phyloP scores from a whole-genome alignment of 2,113 vertebrate species.

The Heterotis niloticus region DNA sequence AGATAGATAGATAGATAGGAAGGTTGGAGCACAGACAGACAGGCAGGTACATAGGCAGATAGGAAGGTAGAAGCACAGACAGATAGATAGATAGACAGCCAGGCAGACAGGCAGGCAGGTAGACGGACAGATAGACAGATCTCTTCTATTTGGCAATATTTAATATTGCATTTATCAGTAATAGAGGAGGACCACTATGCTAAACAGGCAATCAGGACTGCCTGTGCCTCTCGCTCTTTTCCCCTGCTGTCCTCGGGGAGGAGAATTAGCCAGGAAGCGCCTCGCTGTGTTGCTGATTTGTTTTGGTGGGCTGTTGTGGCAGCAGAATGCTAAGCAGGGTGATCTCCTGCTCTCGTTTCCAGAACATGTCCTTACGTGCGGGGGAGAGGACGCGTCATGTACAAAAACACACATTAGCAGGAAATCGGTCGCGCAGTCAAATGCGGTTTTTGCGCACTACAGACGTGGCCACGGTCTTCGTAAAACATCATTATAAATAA shows the following conservation, averaged over 20 bases:
- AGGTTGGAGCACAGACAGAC: no score
- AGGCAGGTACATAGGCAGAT: no score
- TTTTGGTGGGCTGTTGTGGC: conserved; percentile 20
- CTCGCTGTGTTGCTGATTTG: conserved; percentile 26
- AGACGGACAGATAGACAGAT: background rate
- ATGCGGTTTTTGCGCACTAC: background rate
- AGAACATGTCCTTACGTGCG: background rate
- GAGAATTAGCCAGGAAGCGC: conserved; percentile 22
- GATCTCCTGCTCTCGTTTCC: background rate
- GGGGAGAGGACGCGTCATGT: background rate
- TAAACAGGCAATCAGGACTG: conserved; percentile 72
- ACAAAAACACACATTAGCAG: background rate
- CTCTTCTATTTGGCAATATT: conserved; percentile 49
- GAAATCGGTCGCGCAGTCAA: background rate
- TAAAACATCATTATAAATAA: background rate
- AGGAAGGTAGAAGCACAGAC: no score
- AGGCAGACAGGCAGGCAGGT: background rate
- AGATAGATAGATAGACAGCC: no score
- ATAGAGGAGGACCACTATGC: conserved; percentile 81
- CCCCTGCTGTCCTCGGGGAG: conserved; percentile 14
- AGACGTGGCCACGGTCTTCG: no score
- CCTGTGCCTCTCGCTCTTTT: background rate
- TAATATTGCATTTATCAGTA: conserved; percentile 82
- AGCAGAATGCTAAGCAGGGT: conserved; percentile 24
- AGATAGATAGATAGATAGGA: no score